Evolutionary conservation across 2,113 vertebrate species (phyloP), one percentile per base, ranked within the genome.

Genomic region (Callocephalon fimbriatum): DNA sequence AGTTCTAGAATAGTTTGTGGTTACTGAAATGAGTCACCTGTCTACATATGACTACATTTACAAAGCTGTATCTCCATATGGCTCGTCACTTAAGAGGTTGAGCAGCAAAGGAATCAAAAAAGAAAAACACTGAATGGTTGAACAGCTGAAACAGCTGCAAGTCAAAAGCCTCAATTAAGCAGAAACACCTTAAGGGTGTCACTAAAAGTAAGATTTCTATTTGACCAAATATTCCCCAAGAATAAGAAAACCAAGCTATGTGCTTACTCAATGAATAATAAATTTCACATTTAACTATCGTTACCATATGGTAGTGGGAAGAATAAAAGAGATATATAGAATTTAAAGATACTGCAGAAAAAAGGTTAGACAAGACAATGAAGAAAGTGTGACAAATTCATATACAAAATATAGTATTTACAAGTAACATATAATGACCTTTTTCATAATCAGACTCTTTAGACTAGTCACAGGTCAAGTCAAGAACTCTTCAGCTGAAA

Each of bases 21-120:
- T 84, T 66, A 87, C 50, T 42, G 70, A 70, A 91, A 59, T 22
- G 38, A 94, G 50, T 90, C 76, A 85, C 80, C 47, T 67, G 68
- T 21, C 65, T 25, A 56, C 23, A 35, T 17, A 38, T 1, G 15
- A 66, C 25, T 85, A 38, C 1, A 1, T 32, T 44, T 53, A 73
- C 17, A 35, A 70, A 86, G n/a, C n/a, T 6, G 0, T 45, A 31
- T 14, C 65, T 58, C 38, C 35, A 35, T 18, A 38, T 3, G 56
- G 65, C 31, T 77, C 0, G 0, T 29, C 22, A 58, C 37, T 25
- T 47, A 80, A 82, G 42, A 63, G 35, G 18, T 0, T 71, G 44
- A 91, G 65, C 45, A 90, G 54, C 21, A 73, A 80, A 77, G 27
- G 22, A 76, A 76, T 76, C 2, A 21, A 54, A 63, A n/a, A 19